A percentile compares a stretch with the other conserved stretches of the same genome.
phyloP scores from a whole-genome alignment of 1,140 invertebrate species.

The Neodiprion pinetum region DNA sequence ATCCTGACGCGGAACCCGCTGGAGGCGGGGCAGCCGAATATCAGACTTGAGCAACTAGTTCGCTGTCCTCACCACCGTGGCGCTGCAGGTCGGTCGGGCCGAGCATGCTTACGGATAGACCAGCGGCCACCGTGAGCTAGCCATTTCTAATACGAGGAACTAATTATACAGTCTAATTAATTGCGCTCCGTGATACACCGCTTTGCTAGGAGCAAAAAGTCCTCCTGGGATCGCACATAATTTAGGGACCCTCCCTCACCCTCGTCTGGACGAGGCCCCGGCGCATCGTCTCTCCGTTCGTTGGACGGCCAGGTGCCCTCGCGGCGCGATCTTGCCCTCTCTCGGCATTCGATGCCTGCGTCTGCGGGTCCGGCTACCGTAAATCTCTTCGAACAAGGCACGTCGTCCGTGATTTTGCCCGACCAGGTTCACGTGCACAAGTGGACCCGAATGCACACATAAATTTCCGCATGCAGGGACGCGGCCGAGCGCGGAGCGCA shows the following conservation, averaged over 20 bases:
- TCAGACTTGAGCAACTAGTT: neutral
- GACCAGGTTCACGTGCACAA: neutral
- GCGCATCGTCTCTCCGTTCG: neutral
- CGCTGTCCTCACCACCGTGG: neutral
- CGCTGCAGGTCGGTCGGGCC: neutral
- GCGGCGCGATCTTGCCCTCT: neutral
- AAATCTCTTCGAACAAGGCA: neutral
- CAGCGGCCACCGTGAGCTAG: neutral
- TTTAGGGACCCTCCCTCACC: slow-evolving; percentile 3
- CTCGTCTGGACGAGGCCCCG: too few relatives aligned
- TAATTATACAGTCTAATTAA: slow-evolving; percentile 8
- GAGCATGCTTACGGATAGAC: neutral
- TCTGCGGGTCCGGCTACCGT: neutral
- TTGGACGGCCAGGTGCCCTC: neutral
- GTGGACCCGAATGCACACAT: too few relatives aligned
- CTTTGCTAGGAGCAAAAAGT: neutral
- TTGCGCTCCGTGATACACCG: slow-evolving; percentile 1
- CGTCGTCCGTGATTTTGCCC: slow-evolving; percentile 6
- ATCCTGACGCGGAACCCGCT: neutral
- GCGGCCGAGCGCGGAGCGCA: neutral
- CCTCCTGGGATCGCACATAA: neutral
- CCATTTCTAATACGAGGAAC: neutral
- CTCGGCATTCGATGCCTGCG: neutral
- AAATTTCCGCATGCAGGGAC: too few relatives aligned
- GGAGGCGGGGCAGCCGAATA: neutral